Evolutionary conservation across 1,140 invertebrate genomes (phyloP), one percentile per base, ranked within the genome.

Genomic region (Magallana ariakensis): DNA sequence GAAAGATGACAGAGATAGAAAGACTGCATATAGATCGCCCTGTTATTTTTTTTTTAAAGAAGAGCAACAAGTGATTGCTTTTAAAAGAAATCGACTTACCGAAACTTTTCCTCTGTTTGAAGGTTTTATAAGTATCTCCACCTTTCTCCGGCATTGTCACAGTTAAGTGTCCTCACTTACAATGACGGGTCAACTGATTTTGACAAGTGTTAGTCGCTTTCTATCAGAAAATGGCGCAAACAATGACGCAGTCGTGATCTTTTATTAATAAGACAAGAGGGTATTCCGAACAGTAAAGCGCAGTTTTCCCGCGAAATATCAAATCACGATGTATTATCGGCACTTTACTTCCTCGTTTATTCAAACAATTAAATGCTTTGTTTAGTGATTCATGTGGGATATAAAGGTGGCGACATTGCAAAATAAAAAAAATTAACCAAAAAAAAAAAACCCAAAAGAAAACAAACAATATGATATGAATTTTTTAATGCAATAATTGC

Each of bases 91-190:
- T 46, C 33, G 10, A 87, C 90, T 89, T 91, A 93, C 92, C 91
- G 85, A 93, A 93, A 87, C 91, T 91, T 89, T 93, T 93, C 56
- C 92, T 89, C 80, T 93, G 91, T 88, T 93, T 93, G 86, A 93
- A 93, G 22, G 91, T 89, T 85, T 91, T 92, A 26, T 87, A 70
- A 3, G 55, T 85, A 33, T 85, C 88, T 54, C 90, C 89, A 33
- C 86, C 85, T 22, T 66, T 82, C 82, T 91, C 89, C 11, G 91
- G 90, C 91, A 92, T 92, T 58, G 80, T 89, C 80, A 82, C 66
- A 5, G 10, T 75, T 75, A 22, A 33, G 10, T 26, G 11, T 13
- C 3, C 15, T 26, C 22, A 75, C 66, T 26, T 75, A 22, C 62
- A 70, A 19, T 19, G 62, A 70, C 66, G 19, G 10, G 66, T 75